A percentile compares a stretch with the other conserved stretches of the same genome.
Evolutionary conservation across 2,113 vertebrate species (phyloP).

Genomic region (Albula glossodonta): DNA sequence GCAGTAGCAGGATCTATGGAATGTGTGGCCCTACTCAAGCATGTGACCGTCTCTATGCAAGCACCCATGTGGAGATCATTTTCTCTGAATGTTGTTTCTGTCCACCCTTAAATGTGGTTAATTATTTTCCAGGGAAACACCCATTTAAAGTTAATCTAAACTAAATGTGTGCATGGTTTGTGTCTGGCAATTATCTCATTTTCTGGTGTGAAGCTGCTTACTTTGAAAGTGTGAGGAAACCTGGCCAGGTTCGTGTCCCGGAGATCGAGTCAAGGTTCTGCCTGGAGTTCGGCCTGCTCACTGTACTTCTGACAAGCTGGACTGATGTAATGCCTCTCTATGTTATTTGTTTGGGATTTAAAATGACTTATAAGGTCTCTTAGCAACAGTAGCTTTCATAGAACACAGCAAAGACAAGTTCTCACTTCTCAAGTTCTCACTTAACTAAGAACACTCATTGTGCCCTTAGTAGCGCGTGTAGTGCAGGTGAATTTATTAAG

Average conservation of each 20-base stretch:
- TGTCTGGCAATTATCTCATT: constrained; percentile 58
- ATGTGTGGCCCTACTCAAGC: not conserved
- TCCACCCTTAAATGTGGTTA: not conserved
- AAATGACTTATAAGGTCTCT: constrained; percentile 36
- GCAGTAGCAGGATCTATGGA: not conserved
- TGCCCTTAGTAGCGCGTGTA: not conserved
- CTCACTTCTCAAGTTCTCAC: not conserved
- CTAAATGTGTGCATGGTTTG: constrained; percentile 6
- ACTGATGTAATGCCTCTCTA: not conserved
- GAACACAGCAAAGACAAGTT: constrained; percentile 35
- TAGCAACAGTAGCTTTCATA: constrained; percentile 45
- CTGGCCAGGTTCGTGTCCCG: not conserved
- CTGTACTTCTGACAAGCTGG: too few species aligned
- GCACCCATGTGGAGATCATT: not conserved
- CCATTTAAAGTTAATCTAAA: not conserved
- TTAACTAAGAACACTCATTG: not conserved
- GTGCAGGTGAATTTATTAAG: not conserved
- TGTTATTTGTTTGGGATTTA: constrained; percentile 31
- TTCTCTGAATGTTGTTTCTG: not conserved
- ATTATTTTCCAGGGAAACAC: not conserved
- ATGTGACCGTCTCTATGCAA: not conserved
- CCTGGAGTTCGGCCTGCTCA: constrained; percentile 26
- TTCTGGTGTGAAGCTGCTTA: constrained; percentile 53
- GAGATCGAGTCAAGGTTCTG: not conserved
- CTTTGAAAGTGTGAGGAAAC: constrained; percentile 6